phyloP scores from a whole-genome alignment of 2,888 invertebrate genomes.

The Phaedon cochleariae region DNA sequence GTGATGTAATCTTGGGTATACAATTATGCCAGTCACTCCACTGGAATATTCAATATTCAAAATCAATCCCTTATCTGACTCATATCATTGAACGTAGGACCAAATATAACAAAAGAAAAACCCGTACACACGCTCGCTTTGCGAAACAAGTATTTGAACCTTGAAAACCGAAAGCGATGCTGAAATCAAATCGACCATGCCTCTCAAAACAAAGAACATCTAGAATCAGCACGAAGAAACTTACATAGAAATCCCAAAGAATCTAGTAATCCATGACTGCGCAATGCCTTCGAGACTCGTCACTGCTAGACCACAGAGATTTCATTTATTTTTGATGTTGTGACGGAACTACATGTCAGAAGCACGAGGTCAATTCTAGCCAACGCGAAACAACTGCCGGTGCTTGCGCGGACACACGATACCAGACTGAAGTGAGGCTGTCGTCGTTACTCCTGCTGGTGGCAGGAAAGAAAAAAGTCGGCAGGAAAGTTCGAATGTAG shows the following conservation, averaged over 20 bases:
- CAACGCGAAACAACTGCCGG: neutral
- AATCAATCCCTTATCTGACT: no score
- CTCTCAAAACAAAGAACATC: constrained; percentile 20
- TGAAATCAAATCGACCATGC: constrained; percentile 34
- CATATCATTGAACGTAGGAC: no score
- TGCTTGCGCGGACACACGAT: constrained; percentile 25
- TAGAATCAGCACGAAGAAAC: constrained; percentile 12
- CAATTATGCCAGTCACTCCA: no score
- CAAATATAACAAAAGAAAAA: constrained; percentile 23
- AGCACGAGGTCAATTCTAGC: constrained; percentile 38
- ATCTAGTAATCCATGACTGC: constrained; percentile 9
- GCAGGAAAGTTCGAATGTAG: constrained; percentile 18
- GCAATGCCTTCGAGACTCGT: constrained; percentile 26
- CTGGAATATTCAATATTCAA: no score
- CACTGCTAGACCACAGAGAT: neutral
- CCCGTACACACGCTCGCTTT: constrained; percentile 15
- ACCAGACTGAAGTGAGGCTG: constrained; percentile 22
- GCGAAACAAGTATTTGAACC: constrained; percentile 30
- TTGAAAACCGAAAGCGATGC: constrained; percentile 34
- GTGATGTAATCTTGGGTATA: no score
- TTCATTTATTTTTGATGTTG: neutral
- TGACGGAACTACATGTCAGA: constrained; percentile 42
- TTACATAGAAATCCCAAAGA: constrained; percentile 21
- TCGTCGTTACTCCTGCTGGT: constrained; percentile 13
- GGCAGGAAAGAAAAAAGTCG: constrained; percentile 10